These are phyloP conservation scores for Cheilosia vulpina DNA, from an alignment of 2,888 invertebrate species.

Conservation along the genomic window DNA sequence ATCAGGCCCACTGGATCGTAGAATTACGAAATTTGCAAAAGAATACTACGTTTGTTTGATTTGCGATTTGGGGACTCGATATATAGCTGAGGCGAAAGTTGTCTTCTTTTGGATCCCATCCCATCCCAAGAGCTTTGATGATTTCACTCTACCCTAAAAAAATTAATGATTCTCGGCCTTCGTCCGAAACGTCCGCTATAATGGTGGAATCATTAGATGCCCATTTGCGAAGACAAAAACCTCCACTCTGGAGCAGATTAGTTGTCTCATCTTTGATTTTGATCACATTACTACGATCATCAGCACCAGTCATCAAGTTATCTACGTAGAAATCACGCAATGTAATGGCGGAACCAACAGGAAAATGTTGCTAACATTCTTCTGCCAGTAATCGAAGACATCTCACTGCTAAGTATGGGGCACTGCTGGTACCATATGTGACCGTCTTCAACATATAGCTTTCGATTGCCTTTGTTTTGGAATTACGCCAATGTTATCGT, in stretches of 20 bases:
- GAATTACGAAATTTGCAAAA: no score
- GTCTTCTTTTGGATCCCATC: no score
- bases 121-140: no score
- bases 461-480: conserved; percentile 23
- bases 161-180: conserved; percentile 13
- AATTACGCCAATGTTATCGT: conserved; percentile 22
- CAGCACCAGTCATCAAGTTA: conserved; percentile 59
- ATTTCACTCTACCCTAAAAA: conserved; percentile 40
- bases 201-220: conserved; percentile 28
- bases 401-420: conserved; percentile 35
- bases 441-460: conserved; percentile 49
- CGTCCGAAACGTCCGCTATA: conserved; percentile 9
- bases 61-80: no score
- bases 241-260: conserved; percentile 19
- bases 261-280: conserved; percentile 20
- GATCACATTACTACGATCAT: conserved; percentile 20
- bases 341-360: conserved; percentile 12
- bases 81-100: no score
- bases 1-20: no score
- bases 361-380: conserved; percentile 1
- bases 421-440: conserved; percentile 41
- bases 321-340: conserved; percentile 50
- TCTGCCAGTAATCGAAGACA: conserved; percentile 23
- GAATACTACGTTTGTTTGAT: no score
- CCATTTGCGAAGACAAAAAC: conserved; percentile 41